These are phyloP conservation scores for Drosophila insularis DNA, from an alignment of 1,140 invertebrate species.

Conservation along the genomic window DNA sequence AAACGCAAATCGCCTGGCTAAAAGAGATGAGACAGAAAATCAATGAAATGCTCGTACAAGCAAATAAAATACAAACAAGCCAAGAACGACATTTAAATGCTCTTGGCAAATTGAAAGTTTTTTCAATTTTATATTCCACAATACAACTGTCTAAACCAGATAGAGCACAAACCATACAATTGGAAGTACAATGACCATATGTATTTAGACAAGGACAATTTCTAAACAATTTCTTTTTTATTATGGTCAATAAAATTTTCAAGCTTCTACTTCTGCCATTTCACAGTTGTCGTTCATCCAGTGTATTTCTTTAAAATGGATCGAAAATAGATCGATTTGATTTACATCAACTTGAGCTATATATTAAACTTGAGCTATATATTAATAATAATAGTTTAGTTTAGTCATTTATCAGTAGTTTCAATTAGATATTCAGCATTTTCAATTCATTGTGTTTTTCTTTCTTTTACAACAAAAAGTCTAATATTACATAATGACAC, in stretches of 20 bases:
- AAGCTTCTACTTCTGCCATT: too few relatives aligned
- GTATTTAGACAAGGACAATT: too few relatives aligned
- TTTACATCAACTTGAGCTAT: too few relatives aligned
- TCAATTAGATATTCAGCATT: not conserved
- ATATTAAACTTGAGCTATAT: too few relatives aligned
- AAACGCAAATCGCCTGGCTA: slow-evolving; percentile 32
- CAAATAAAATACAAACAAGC: slow-evolving; percentile 21
- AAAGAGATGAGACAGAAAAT: slow-evolving; percentile 43
- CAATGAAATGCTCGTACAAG: slow-evolving; percentile 45
- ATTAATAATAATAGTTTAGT: too few relatives aligned
- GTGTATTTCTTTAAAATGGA: too few relatives aligned
- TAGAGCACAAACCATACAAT: not conserved
- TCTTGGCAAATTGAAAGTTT: slow-evolving; percentile 15
- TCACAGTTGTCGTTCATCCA: too few relatives aligned
- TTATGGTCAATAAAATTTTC: too few relatives aligned
- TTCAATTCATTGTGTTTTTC: slow-evolving; percentile 1
- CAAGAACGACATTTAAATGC: slow-evolving; percentile 44
- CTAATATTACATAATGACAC: slow-evolving; percentile 52
- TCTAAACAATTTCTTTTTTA: too few relatives aligned
- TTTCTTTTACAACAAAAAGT: slow-evolving; percentile 24
- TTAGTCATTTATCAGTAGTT: not conserved
- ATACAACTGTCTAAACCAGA: not conserved
- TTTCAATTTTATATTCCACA: too few relatives aligned
- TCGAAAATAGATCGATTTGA: too few relatives aligned
- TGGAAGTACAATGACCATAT: not conserved